A percentile compares a stretch with the other conserved stretches of the same genome.
Conservation (phyloP, 37 sponge, comb jelly and placozoan genomes). For the Tethya wilhelma region DNA sequence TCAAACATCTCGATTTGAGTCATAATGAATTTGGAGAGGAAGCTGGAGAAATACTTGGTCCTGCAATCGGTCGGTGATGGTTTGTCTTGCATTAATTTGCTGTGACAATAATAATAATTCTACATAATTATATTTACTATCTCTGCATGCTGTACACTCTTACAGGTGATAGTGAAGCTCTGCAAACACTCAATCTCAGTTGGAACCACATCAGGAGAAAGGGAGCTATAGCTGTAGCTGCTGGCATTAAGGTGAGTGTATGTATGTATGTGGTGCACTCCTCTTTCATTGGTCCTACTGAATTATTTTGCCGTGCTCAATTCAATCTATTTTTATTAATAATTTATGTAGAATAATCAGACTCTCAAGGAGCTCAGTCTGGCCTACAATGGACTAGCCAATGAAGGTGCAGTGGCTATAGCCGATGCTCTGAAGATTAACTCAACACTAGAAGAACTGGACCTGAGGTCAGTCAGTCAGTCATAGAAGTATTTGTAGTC, state of each 20-base stretch:
- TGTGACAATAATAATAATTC: background rate
- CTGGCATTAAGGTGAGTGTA: conserved; percentile 74
- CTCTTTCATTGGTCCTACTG: background rate
- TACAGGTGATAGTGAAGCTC: conserved; percentile 84
- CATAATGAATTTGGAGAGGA: conserved; percentile 89
- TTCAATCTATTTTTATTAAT: background rate
- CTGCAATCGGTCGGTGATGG: conserved; percentile 79
- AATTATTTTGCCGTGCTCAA: background rate
- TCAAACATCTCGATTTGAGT: conserved; percentile 89
- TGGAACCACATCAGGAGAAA: conserved; percentile 94
- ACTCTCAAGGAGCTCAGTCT: conserved; percentile 84
- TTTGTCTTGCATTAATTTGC: background rate
- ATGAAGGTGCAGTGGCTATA: conserved; percentile 86
- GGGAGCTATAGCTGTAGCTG: conserved; percentile 92
- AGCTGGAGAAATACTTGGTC: conserved; percentile 84
- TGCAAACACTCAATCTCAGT: conserved; percentile 85
- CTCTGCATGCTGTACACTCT: background rate
- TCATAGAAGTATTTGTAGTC: too few relatives aligned
- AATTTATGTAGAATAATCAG: conserved; percentile 72
- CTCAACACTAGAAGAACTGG: conserved; percentile 78
- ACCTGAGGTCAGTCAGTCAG: conserved; percentile 66
- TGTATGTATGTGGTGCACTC: background rate
- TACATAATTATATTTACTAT: background rate
- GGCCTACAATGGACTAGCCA: conserved; percentile 90
- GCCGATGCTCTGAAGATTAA: conserved; percentile 94